These are phyloP conservation scores for Myiagra hebetior DNA, from an alignment of 2,113 vertebrate species.

Conservation along the genomic window DNA sequence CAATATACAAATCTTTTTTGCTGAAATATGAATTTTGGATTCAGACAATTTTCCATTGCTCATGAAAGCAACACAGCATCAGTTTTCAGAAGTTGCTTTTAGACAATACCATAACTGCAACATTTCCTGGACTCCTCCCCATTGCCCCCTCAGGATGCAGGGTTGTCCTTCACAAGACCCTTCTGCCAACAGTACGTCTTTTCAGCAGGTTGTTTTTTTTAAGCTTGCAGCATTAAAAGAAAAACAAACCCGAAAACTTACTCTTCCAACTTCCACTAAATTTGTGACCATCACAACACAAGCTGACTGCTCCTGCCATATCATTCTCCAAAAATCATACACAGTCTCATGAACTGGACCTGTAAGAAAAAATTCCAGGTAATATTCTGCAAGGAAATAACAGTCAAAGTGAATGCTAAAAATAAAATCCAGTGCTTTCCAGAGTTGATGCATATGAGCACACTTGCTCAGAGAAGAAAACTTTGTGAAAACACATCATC, in stretches of 20 bases:
- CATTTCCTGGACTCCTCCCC: neutral
- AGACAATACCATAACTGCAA: neutral
- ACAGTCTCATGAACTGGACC: conserved; percentile 98
- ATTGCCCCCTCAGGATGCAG: neutral
- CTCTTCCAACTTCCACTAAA: conserved; percentile 97
- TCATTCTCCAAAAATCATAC: conserved; percentile 99
- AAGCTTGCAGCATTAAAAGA: neutral
- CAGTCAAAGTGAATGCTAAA: neutral
- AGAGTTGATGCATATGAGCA: neutral
- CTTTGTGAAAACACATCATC: neutral
- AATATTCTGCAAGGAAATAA: neutral
- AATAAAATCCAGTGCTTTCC: neutral
- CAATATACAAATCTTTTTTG: neutral
- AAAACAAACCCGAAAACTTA: conserved; percentile 67
- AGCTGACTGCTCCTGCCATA: conserved; percentile 98
- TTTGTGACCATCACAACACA: conserved; percentile 99
- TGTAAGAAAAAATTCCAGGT: conserved; percentile 53
- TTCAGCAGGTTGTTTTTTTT: neutral
- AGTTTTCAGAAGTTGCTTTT: neutral
- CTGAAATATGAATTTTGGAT: neutral
- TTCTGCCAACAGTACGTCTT: neutral
- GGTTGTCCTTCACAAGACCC: neutral
- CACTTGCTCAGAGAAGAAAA: neutral
- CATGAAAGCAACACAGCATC: neutral
- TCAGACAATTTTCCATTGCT: neutral